Evolutionary conservation across 1,140 invertebrate species (phyloP), one percentile per base, ranked within the genome.

Genomic region (Bombus consobrinus): DNA sequence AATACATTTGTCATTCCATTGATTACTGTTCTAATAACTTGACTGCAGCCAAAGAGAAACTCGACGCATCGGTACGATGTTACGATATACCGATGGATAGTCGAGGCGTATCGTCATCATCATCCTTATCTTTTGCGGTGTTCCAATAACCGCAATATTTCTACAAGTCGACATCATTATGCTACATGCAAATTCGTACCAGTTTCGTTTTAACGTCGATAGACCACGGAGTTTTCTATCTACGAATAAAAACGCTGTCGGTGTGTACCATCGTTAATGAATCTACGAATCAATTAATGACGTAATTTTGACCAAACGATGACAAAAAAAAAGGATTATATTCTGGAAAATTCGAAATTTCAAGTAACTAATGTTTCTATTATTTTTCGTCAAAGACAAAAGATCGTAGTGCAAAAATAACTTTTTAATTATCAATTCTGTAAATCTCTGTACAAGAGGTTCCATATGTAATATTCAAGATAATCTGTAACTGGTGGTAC

Each of bases 141-240:
- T 76, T 76, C 73, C 81, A 83, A 83, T 83, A 76, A 76, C 59
- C 73, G 81, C 57, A 5, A 82, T 62, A 82, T n/a, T 75, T 22
- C 57, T 47, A 10, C 25, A 1, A 10, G 32, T 5, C 37, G 53
- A 47, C 57, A 12, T 37, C 22, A 68, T 76, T 47, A 37, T 12
- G 2, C n/a, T n/a, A 34, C 34, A 57, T 28, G 78, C 34, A 81
- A 81, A 71, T 71, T 57, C 43, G 34, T 39, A 22, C 28, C 81
- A 39, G 9, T 76, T 32, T n/a, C 57, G 18, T 68, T n/a, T 39
- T 28, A 3, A 28, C 25, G 34, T 10, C 8, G 37, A 10, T 80
- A 47, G 25, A 69, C 37, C 77, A 15, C 6, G 22, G n/a, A 25
- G n/a, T 68, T 68, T 37, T 9, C 15, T 68, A 18, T 41, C 34